Conservation (phyloP, 2,888 invertebrate genomes). For the Troides helena region DNA sequence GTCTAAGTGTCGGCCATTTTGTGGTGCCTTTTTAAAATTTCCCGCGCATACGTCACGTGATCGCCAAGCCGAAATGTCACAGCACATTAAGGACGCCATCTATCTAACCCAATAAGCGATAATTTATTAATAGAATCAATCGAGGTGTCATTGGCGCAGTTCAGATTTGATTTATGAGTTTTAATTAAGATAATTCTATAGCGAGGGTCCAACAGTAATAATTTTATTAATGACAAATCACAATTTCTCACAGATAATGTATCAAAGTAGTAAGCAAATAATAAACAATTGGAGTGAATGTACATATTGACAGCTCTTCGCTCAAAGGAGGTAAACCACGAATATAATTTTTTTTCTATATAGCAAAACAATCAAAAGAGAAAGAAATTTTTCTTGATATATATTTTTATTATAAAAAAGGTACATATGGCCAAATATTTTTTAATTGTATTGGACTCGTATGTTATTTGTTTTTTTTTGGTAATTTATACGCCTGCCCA, state of each 20-base stretch:
- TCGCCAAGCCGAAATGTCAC: constrained; percentile 21
- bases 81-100: constrained; percentile 4
- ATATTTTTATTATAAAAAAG: too few species aligned
- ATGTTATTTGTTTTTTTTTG: too few species aligned
- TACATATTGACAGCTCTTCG: too few species aligned
- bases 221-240: not conserved
- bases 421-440: too few species aligned
- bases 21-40: constrained; percentile 14
- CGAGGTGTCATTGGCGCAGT: not conserved
- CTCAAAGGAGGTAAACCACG: too few species aligned
- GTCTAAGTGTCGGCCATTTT: constrained; percentile 15
- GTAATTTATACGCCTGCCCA: too few species aligned
- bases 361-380: too few species aligned
- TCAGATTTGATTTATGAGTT: constrained; percentile 6
- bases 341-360: too few species aligned
- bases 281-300: too few species aligned
- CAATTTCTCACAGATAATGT: not conserved
- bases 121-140: constrained; percentile 24
- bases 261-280: too few species aligned
- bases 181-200: constrained; percentile 5
- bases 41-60: constrained; percentile 15
- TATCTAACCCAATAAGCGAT: not conserved
- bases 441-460: too few species aligned
- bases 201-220: not conserved
- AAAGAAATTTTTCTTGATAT: too few species aligned